Percentiles rank a stretch among this genome's conserved stretches.
Conservation (phyloP, 2,113 vertebrate species). For the Dendrocopos noguchii region DNA sequence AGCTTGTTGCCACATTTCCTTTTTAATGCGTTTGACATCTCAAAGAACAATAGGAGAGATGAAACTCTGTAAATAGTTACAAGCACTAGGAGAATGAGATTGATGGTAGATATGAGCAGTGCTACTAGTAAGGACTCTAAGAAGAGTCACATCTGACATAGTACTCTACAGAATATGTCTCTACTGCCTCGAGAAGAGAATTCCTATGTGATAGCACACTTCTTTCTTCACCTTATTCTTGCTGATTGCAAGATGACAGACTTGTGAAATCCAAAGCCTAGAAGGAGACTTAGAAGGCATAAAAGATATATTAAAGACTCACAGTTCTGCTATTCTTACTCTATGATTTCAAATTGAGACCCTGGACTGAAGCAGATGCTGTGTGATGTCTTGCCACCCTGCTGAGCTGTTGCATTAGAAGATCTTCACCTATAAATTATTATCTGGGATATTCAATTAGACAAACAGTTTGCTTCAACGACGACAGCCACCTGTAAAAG, state of each 20-base stretch:
- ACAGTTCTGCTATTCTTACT: neutral
- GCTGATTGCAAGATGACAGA: neutral
- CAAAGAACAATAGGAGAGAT: neutral
- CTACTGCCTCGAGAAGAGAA: neutral
- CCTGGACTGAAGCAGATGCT: neutral
- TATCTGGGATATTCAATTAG: neutral
- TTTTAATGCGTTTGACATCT: neutral
- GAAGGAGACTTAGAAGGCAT: neutral
- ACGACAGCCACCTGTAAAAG: neutral
- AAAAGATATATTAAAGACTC: neutral
- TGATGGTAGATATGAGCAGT: neutral
- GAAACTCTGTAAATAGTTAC: neutral
- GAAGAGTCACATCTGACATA: neutral
- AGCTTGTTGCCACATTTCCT: neutral
- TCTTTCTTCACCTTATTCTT: neutral
- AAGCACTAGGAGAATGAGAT: neutral
- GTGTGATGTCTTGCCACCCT: neutral
- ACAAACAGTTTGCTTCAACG: rapidly evolving
- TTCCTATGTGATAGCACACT: neutral
- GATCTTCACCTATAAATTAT: neutral
- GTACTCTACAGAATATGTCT: neutral
- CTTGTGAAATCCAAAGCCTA: neutral
- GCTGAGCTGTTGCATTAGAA: neutral
- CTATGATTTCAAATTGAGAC: neutral
- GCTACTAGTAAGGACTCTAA: neutral